A percentile compares a stretch with the other conserved stretches of the same genome.
Evolutionary conservation across 2,113 vertebrate species (phyloP).

Genomic region (Larimichthys polyactis): DNA sequence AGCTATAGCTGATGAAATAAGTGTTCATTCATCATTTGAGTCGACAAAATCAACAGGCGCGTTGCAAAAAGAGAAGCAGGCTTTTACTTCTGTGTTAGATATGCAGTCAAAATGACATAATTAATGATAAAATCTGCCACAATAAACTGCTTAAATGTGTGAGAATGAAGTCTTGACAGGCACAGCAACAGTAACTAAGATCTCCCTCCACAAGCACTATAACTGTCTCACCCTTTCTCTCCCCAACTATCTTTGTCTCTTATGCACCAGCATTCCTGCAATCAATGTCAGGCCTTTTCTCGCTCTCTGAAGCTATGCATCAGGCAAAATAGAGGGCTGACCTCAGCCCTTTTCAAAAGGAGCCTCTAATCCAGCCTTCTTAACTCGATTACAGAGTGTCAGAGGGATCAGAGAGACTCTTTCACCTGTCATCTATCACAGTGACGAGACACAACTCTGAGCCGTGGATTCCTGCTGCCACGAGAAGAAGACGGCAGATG

Average conservation of each 20-base stretch:
- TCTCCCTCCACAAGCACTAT: constrained; percentile 27
- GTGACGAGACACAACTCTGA: constrained; percentile 50
- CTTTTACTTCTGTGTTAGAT: not conserved
- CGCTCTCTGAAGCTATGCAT: constrained; percentile 64
- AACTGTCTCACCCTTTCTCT: constrained; percentile 31
- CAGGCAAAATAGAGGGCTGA: constrained; percentile 71
- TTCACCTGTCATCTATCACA: constrained; percentile 86
- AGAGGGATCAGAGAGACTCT: constrained; percentile 76
- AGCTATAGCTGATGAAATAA: not conserved
- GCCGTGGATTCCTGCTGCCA: constrained; percentile 31
- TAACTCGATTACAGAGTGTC: constrained; percentile 86
- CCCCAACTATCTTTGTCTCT: constrained; percentile 23
- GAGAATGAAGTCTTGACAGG: not conserved
- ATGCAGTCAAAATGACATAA: not conserved
- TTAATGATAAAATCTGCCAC: not conserved
- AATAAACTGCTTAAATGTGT: not conserved
- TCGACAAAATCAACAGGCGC: not conserved
- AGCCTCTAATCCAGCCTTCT: constrained; percentile 84
- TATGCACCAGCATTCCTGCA: constrained; percentile 64
- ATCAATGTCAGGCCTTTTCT: constrained; percentile 64
- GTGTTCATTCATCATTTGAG: not conserved
- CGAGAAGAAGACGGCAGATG: constrained; percentile 12
- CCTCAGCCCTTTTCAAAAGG: constrained; percentile 78
- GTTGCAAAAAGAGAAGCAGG: not conserved
- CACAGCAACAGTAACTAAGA: not conserved